Base-by-base conservation (phyloP, 2,113 vertebrate species). In the Phycodurus eques region DNA sequence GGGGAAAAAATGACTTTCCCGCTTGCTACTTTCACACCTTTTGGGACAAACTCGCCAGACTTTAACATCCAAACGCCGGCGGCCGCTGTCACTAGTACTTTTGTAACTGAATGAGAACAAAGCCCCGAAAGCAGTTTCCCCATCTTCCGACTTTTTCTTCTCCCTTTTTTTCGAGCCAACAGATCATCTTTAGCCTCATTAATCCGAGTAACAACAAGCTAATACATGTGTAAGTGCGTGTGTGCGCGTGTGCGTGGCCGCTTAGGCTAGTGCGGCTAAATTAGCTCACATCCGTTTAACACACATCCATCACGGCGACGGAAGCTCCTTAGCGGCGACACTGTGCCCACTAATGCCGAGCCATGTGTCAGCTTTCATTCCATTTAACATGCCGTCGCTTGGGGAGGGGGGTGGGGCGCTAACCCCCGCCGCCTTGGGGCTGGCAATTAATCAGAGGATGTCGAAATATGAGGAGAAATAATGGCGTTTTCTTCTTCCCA, bases 241-340 rank as follows among this genome's bases (percentile, higher is more conserved):
- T 81, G 79, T 71, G 39, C 17, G 15, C 5, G 49, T 6, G 35
- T 6, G 49, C 1, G 49, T 5, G 73, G 71, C 62, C 67, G 83
- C 81, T 88, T 90, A 84, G 80, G 84, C 84, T 82, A 84, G 84
- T 62, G 57, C 70, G 72, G 78, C 59, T 83, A 84, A 85, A 85
- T 84, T 75, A 88, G 76, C 74, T 72, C 67, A 13, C 59, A 61
- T 61, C 59, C 59, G 59, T 61, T 61, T 49, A 47, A 27, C 46
- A 31, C 42, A 31, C 78, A 85, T 87, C 76, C 70, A 85, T 88
- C 83, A 83, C 72, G 17, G 1, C n/a, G 49, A 68, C 75, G 74
- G 80, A 79, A 72, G 74, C 73, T 65, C 73, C 76, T 61, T 61
- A 61, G 31, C 59, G 33, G 76, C 80, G 54, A 72, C 70, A 47